These are phyloP conservation scores for Vanessa cardui DNA, from an alignment of 2,888 invertebrate species.

Conservation along the genomic window DNA sequence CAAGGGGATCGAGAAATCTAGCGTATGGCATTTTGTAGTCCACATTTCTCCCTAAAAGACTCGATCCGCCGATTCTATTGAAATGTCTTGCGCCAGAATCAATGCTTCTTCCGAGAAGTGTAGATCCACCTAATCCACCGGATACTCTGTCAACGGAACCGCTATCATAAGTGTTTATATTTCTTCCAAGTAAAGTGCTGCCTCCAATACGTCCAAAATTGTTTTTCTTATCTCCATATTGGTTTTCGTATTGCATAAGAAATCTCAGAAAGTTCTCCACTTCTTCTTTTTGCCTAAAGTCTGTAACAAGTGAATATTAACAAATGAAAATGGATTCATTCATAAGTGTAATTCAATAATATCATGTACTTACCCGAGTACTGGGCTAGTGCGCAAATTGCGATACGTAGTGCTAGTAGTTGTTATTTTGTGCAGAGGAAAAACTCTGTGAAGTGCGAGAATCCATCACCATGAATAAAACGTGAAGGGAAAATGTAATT, in stretches of 20 bases:
- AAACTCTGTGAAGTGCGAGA: slow-evolving; percentile 36
- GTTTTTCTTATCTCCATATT: slow-evolving; percentile 43
- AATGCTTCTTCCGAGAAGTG: slow-evolving; percentile 52
- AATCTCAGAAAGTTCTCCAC: slow-evolving; percentile 64
- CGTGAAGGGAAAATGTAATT: slow-evolving; percentile 24
- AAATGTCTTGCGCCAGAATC: slow-evolving; percentile 37
- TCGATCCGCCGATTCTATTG: slow-evolving; percentile 44
- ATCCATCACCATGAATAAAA: slow-evolving; percentile 38
- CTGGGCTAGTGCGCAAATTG: slow-evolving; percentile 32
- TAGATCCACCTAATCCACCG: slow-evolving; percentile 47
- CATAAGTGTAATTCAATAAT: slow-evolving; percentile 9
- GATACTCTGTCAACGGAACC: slow-evolving; percentile 46
- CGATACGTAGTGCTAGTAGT: slow-evolving; percentile 30
- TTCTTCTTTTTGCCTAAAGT: slow-evolving; percentile 61
- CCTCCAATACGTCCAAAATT: slow-evolving; percentile 50
- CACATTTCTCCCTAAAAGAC: slow-evolving; percentile 44
- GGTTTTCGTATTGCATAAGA: slow-evolving; percentile 58
- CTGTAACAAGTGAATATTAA: slow-evolving; percentile 59
- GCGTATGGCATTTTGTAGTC: slow-evolving; percentile 42
- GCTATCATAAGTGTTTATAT: slow-evolving; percentile 53
- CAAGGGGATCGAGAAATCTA: slow-evolving; percentile 58
- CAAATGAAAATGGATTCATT: not conserved
- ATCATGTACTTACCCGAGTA: slow-evolving; percentile 35
- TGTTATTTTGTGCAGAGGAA: slow-evolving; percentile 31
- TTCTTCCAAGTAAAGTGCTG: slow-evolving; percentile 50